Conservation (phyloP, 1,140 invertebrate species). For the Aphis gossypii region DNA sequence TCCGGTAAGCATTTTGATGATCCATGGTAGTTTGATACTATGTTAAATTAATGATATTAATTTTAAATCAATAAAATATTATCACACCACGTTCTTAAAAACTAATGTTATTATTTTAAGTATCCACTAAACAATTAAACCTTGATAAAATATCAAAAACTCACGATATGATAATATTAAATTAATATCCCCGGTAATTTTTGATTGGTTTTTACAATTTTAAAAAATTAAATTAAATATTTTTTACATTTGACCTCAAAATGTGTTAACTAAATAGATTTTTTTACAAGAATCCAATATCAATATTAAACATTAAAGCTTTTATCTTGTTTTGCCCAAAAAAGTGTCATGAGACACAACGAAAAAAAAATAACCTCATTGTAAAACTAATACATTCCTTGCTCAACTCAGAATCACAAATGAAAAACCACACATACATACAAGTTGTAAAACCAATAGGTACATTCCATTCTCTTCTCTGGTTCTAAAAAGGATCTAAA, state of each 20-base stretch:
- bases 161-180: too few relatives aligned
- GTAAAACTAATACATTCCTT: not conserved
- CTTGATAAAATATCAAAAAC: not conserved
- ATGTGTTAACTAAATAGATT: not conserved
- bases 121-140: not conserved
- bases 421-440: not conserved
- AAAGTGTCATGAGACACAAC: not conserved
- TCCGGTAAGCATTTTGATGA: not conserved
- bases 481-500: not conserved
- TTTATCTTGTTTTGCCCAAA: not conserved
- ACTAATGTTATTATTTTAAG: not conserved
- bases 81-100: too few relatives aligned
- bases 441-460: not conserved
- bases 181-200: not conserved
- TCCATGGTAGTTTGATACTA: not conserved
- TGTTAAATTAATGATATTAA: not conserved
- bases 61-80: not conserved
- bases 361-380: not conserved
- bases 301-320: not conserved
- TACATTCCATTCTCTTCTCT: not conserved
- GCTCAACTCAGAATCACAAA: not conserved
- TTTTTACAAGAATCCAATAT: not conserved
- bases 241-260: not conserved
- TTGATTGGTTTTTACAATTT: not conserved
- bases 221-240: not conserved